These are phyloP conservation scores for Chrysogorgia sp. DNA, from an alignment of 92 coral and sea anemone genomes.

Conservation along the genomic window DNA sequence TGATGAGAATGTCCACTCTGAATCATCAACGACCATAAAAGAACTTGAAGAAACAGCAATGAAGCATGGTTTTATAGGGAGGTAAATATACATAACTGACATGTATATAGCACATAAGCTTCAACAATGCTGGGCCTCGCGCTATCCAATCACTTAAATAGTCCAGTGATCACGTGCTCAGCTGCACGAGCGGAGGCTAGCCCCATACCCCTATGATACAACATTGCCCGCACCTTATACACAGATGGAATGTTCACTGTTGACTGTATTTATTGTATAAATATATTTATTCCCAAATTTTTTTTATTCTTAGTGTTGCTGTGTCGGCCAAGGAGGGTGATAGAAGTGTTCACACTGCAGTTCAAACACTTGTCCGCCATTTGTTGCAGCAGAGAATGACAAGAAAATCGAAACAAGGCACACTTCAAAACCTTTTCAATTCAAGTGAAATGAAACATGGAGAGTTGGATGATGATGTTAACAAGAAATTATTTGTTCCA, in stretches of 20 bases:
- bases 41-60: conserved; percentile 81
- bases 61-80: conserved; percentile 93
- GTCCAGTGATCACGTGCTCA: too few species aligned
- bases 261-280: too few species aligned
- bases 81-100: conserved; percentile 48
- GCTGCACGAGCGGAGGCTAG: too few species aligned
- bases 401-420: conserved; percentile 65
- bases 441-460: conserved; percentile 60
- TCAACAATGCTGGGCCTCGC: not conserved
- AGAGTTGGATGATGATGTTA: conserved; percentile 68
- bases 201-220: too few species aligned
- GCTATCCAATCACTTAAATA: too few species aligned
- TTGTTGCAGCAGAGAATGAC: conserved; percentile 75
- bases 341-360: conserved; percentile 94
- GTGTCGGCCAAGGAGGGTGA: conserved; percentile 98
- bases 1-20: conserved; percentile 52
- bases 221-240: too few species aligned
- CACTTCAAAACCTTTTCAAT: conserved; percentile 42
- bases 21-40: conserved; percentile 49
- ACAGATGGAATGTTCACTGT: too few species aligned
- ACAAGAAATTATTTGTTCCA: conserved; percentile 79
- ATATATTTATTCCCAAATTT: too few species aligned
- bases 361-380: conserved; percentile 91
- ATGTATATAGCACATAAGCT: not conserved
- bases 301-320: conserved; percentile 67